Percentiles rank a stretch among this genome's conserved stretches.
These are phyloP conservation scores for Crematogaster levior DNA, from an alignment of 2,888 invertebrate genomes.

Conservation along the genomic window DNA sequence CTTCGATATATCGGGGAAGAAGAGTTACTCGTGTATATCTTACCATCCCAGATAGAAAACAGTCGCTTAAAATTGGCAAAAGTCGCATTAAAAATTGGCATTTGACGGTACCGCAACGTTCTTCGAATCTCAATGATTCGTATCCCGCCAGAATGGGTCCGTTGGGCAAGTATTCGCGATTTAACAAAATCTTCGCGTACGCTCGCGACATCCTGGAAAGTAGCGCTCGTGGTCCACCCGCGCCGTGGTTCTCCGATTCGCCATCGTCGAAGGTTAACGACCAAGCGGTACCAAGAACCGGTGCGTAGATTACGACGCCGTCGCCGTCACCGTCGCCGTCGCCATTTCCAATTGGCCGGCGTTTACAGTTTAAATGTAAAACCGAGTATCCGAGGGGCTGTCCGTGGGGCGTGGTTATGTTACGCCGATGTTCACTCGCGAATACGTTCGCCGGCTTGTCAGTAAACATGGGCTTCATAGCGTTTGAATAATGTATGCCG, in stretches of 20 bases:
- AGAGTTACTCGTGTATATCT: constrained; percentile 1
- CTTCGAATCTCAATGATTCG: neutral
- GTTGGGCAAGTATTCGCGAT: neutral
- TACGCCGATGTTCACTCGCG: constrained; percentile 78
- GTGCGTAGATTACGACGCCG: constrained; percentile 60
- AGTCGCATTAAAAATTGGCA: constrained; percentile 5
- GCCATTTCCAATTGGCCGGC: constrained; percentile 65
- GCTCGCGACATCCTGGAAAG: constrained; percentile 13
- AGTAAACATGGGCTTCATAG: constrained; percentile 81
- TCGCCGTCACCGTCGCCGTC: constrained; percentile 32
- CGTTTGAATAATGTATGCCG: constrained; percentile 84
- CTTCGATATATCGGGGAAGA: constrained; percentile 68
- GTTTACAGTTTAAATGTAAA: constrained; percentile 78
- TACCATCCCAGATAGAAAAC: neutral
- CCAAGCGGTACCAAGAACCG: constrained; percentile 53
- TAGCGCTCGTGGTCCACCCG: constrained; percentile 18
- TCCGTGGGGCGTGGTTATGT: constrained; percentile 81
- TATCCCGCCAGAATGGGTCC: too few species aligned
- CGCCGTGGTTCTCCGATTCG: constrained; percentile 19
- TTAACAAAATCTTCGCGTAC: constrained; percentile 11
- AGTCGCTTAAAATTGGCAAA: neutral
- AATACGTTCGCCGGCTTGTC: constrained; percentile 81
- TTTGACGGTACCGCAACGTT: neutral
- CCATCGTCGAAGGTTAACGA: constrained; percentile 64
- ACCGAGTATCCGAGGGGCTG: constrained; percentile 79